phyloP scores from a whole-genome alignment of 2,888 invertebrate genomes.

The Plebejus melissa region DNA sequence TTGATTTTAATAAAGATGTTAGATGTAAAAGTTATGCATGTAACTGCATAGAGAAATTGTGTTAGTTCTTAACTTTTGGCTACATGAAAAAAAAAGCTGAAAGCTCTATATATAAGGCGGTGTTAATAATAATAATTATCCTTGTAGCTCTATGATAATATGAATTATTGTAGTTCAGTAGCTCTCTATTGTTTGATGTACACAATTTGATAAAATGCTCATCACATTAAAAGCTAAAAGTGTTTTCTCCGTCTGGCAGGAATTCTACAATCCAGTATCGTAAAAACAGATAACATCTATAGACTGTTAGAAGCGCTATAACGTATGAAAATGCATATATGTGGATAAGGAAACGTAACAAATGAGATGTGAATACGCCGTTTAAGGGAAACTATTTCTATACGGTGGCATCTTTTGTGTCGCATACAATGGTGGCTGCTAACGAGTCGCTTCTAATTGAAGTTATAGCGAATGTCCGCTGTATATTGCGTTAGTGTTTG shows the following conservation, averaged over 20 bases:
- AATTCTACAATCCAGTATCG: background rate
- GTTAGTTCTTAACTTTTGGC: too few species aligned
- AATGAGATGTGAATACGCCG: conserved; percentile 59
- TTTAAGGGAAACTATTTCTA: conserved; percentile 63
- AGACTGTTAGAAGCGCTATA: background rate
- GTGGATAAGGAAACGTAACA: conserved; percentile 45
- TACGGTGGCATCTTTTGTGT: conserved; percentile 68
- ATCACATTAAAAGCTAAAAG: background rate
- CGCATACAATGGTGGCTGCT: conserved; percentile 64
- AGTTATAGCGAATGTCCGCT: conserved; percentile 51
- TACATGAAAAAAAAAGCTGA: too few species aligned
- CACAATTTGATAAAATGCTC: too few species aligned
- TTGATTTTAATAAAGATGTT: too few species aligned
- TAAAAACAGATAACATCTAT: conserved; percentile 16
- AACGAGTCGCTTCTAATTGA: conserved; percentile 68
- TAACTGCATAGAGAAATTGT: too few species aligned
- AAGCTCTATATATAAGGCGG: too few species aligned
- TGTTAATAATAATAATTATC: too few species aligned
- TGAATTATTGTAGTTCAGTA: too few species aligned
- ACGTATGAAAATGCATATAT: conserved; percentile 22
- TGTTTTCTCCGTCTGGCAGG: background rate
- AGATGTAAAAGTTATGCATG: too few species aligned
- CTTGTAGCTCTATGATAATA: too few species aligned
- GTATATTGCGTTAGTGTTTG: conserved; percentile 16
- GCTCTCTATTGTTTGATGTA: too few species aligned